These are phyloP conservation scores for Asarcornis scutulata DNA, from an alignment of 2,113 vertebrate species.

Conservation along the genomic window DNA sequence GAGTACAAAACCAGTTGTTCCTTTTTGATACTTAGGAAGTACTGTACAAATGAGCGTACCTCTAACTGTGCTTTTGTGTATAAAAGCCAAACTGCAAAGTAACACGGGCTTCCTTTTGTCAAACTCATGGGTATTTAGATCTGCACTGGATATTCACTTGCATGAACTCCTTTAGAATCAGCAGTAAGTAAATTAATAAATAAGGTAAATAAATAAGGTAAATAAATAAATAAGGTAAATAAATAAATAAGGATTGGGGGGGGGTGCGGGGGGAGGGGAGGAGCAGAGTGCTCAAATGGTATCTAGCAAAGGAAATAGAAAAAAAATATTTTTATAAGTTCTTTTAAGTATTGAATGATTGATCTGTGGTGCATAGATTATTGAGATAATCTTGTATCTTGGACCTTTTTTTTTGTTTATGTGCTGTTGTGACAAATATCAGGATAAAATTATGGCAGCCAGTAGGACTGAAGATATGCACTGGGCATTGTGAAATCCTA, in stretches of 20 bases:
- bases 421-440: background rate
- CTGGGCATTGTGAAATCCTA: background rate
- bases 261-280: rapidly evolving
- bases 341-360: background rate
- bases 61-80: conserved; percentile 3
- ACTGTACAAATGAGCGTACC: background rate
- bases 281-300: background rate
- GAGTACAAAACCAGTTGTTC: background rate
- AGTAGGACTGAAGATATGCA: background rate
- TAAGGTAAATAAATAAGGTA: no score
- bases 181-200: conserved; percentile 15
- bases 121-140: background rate
- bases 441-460: background rate
- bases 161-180: conserved; percentile 1
- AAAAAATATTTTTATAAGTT: conserved; percentile 6
- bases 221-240: no score
- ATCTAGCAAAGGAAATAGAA: conserved; percentile 16
- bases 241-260: no score
- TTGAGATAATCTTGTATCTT: background rate
- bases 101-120: conserved; percentile 7
- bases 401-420: conserved; percentile 16
- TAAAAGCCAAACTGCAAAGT: conserved; percentile 25
- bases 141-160: background rate
- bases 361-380: conserved; percentile 13
- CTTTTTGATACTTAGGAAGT: conserved; percentile 3